A percentile compares a stretch with the other conserved stretches of the same genome.
phyloP scores from a whole-genome alignment of 2,113 vertebrate genomes.

The Chunga burmeisteri region DNA sequence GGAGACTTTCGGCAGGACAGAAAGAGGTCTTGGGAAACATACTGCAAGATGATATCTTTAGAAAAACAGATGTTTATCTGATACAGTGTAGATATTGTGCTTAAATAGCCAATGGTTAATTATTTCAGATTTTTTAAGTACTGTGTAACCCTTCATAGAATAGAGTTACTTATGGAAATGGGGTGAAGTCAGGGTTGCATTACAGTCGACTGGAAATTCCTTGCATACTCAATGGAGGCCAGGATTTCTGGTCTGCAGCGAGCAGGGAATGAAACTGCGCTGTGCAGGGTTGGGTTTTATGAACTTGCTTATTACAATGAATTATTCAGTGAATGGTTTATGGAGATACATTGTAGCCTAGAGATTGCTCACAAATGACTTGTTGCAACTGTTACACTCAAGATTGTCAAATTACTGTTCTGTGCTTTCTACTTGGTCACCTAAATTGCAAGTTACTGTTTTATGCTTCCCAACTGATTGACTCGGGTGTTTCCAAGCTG shows the following conservation, averaged over 20 bases:
- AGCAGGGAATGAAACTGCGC: not conserved
- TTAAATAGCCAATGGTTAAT: not conserved
- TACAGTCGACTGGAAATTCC: not conserved
- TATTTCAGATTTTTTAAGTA: not conserved
- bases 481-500: not conserved
- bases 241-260: not conserved
- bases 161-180: not conserved
- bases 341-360: not conserved
- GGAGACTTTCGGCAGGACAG: not conserved
- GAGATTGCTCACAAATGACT: constrained; percentile 10
- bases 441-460: not conserved
- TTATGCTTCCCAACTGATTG: not conserved
- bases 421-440: not conserved
- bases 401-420: not conserved
- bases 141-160: not conserved
- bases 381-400: not conserved
- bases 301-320: not conserved
- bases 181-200: not conserved
- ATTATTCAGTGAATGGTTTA: not conserved
- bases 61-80: not conserved
- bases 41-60: not conserved
- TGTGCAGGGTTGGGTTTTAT: not conserved
- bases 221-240: accelerated
- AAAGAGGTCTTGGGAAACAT: not conserved
- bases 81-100: not conserved